Evolutionary conservation across 2,113 vertebrate species (phyloP).

Genomic region (Chlamydotis undulata): DNA sequence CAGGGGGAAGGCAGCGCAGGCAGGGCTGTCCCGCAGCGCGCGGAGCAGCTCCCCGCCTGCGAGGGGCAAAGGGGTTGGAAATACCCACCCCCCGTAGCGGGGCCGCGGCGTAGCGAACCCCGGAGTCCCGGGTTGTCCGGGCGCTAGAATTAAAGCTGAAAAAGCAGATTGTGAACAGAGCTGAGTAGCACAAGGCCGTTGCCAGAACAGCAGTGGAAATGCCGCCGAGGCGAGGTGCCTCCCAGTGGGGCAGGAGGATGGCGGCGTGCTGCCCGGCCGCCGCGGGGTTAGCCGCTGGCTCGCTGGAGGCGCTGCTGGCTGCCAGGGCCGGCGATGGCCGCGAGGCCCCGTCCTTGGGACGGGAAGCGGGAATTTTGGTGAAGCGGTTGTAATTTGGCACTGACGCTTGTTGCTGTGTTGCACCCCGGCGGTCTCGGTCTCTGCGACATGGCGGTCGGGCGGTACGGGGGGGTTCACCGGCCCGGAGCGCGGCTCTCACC

Average conservation of each 20-base stretch:
- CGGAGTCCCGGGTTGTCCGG: fast-evolving
- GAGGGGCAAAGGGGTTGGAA: fast-evolving
- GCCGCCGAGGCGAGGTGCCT: neutral
- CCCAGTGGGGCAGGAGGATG: neutral
- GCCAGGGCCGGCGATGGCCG: neutral
- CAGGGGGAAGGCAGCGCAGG: neutral
- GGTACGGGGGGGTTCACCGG: neutral
- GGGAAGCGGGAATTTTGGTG: neutral
- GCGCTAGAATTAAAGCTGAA: neutral
- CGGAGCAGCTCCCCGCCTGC: neutral
- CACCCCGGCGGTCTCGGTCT: neutral
- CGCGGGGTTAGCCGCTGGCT: neutral
- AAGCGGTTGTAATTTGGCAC: neutral
- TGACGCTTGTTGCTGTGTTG: neutral
- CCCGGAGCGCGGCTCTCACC: neutral
- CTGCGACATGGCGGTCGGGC: neutral
- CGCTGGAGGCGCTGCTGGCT: neutral
- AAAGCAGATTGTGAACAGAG: neutral
- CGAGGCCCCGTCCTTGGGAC: neutral
- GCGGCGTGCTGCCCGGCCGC: neutral
- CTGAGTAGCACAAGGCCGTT: neutral
- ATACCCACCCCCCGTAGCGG: neutral
- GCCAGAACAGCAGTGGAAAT: neutral
- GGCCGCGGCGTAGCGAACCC: neutral
- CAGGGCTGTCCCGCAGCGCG: neutral